phyloP scores from a whole-genome alignment of 2,888 invertebrate genomes.

The Dexiosoma caninum region DNA sequence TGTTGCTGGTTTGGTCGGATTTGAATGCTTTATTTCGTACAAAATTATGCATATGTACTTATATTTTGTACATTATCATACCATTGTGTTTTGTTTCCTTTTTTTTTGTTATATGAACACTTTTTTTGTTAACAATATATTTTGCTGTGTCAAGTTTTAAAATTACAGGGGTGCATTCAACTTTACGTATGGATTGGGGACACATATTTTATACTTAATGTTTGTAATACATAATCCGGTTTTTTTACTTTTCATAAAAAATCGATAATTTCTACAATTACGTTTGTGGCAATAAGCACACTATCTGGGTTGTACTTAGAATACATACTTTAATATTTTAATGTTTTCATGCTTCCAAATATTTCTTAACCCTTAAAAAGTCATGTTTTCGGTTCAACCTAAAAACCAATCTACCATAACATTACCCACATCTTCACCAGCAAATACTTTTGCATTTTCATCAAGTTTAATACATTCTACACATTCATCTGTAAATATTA shows the following conservation, averaged over 20 bases:
- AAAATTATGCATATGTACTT: not conserved
- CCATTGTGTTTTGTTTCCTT: constrained; percentile 27
- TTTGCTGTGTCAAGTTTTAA: constrained; percentile 9
- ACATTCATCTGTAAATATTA: constrained; percentile 63
- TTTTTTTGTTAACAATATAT: constrained; percentile 20
- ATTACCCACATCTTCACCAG: constrained; percentile 53
- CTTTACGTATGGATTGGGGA: constrained; percentile 53
- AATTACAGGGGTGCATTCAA: constrained; percentile 59
- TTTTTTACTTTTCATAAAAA: constrained; percentile 36
- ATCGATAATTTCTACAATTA: constrained; percentile 50
- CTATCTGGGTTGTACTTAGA: not conserved
- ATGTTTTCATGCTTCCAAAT: not conserved
- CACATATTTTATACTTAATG: constrained; percentile 7
- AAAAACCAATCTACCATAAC: constrained; percentile 56
- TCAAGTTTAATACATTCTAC: constrained; percentile 59
- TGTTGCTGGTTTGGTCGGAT: no score
- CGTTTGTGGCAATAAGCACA: no score
- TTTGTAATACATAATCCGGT: constrained; percentile 44
- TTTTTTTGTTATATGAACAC: constrained; percentile 16
- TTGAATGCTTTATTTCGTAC: not conserved
- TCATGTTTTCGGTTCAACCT: constrained; percentile 69
- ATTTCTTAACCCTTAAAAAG: not conserved
- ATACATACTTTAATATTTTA: not conserved
- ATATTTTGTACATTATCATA: constrained; percentile 38
- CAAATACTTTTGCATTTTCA: constrained; percentile 43